Conservation (phyloP, 2,797 vertebrate genomes). For the Molossus molossus region DNA sequence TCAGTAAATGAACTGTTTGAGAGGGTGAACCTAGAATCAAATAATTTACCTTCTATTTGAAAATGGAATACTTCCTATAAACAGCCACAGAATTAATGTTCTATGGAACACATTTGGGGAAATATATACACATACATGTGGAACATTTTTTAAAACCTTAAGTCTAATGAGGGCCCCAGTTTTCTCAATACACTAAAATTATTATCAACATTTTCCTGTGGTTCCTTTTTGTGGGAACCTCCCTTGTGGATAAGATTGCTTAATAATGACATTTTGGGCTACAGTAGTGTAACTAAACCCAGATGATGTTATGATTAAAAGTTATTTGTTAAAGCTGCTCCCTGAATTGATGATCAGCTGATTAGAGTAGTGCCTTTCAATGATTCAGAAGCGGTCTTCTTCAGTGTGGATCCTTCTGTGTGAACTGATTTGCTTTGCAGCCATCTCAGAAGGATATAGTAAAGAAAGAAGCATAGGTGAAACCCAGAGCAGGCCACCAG, state of each 20-base stretch:
- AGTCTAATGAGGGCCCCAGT: neutral
- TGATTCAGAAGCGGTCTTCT: neutral
- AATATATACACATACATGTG: neutral
- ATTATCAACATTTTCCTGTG: neutral
- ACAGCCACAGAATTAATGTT: neutral
- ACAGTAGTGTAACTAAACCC: neutral
- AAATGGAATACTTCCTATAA: conserved; percentile 35
- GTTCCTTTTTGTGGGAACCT: neutral
- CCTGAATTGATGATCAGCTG: neutral
- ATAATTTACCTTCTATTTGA: conserved; percentile 29
- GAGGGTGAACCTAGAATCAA: neutral
- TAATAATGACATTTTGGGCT: conserved; percentile 7
- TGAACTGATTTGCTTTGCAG: neutral
- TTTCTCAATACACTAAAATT: conserved; percentile 27
- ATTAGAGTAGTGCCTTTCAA: neutral
- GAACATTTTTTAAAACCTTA: conserved; percentile 32
- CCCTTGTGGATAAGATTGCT: neutral
- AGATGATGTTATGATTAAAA: conserved; percentile 2
- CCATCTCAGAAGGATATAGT: neutral
- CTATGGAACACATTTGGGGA: neutral
- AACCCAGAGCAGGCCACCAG: neutral
- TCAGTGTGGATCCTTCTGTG: neutral
- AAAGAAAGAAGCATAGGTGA: neutral
- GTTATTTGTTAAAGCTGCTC: conserved; percentile 34
- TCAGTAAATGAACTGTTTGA: neutral